Evolutionary conservation across 2,113 vertebrate genomes (phyloP), one percentile per base, ranked within the genome.

Genomic region (Mus pahari): DNA sequence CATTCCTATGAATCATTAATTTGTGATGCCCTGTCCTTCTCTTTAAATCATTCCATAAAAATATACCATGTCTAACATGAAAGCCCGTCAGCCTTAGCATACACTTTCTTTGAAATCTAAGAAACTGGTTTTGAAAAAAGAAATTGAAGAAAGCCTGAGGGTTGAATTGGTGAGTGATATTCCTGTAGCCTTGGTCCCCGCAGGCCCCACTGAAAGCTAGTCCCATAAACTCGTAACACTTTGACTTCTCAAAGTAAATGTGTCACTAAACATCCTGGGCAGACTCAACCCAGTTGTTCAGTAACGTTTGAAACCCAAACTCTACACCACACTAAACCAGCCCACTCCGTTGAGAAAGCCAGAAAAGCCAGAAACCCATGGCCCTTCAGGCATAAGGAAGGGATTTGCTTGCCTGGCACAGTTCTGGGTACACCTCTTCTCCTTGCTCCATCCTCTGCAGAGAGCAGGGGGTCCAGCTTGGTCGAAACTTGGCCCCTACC

Each of bases 241-340:
- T 55, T 74, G 73, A 94, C 83, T 70, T 89, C n/a, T 73, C 33
- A 42, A 94, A 64, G 93, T 86, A 84, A 73, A 89, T 77, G 86
- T 74, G 78, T 91, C 87, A 73, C 39, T 78, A 60, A 89, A 26
- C 4, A 5, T 10, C 70, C 39, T 28, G 11, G 39, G 74, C 48
- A n/a, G 22, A 22, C 39, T 9, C 53, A 22, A 5, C 66, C n/a
- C 7, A 31, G 82, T 45, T 66, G 77, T 39, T 95, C 73, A 11
- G 50, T 82, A 45, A 71, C 28, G 0, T 7, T 68, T 19, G 5
- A 19, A 31, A 66, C 62, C 64, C 17, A 3, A 9, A 93, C 45
- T 58, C 71, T 33, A 50, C 28, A 50, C 11, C 36, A 39, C 0
- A 0, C n/a, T 84, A 31, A 93, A 36, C 33, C 31, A 26, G 1